Evolutionary conservation across 2,113 vertebrate genomes (phyloP), one percentile per base, ranked within the genome.

Genomic region (Fregata magnificens): DNA sequence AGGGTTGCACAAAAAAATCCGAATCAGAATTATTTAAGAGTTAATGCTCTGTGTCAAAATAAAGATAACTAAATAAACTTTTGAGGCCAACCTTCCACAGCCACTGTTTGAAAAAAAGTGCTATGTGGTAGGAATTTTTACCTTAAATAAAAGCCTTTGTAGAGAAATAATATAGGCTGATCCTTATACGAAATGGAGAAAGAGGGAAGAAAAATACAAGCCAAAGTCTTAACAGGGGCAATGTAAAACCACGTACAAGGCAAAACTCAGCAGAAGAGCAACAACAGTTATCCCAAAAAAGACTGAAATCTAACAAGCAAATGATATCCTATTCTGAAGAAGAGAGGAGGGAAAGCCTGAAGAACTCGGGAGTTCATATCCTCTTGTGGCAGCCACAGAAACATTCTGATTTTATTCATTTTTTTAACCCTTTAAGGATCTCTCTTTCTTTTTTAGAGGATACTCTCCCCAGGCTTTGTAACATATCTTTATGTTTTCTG

Each of bases 281-380:
- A 15, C 15, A 47, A 29, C 1, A 45, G 5, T 36, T 77, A 45
- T 11, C 24, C 31, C 19, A 6, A 26, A 76, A 76, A 69, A 15
- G 19, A 56, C 10, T 44, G 65, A 82, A 52, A 47, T 24, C 2
- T 21, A 80, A 7, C 36, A 81, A 78, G 6, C 2, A 42, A 83
- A 62, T 3, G 16, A 17, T 22, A n/a, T 9, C 11, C 13, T 61
- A 24, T 22, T 88, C 83, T 70, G 34, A 72, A 52, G 31, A 55
- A 77, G 36, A 18, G 1, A 32, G 32, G 11, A 71, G 9, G 11
- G 9, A 87, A 63, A 83, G 25, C 34, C 34, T 73, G 67, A 73
- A 61, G 31, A 70, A 44, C n/a, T 73, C 1, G 0, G 0, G 18
- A 2, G 1, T 76, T 90, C 32, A 10, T 74, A 52, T 25, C 1